These are phyloP conservation scores for Blastobasis adustella DNA, from an alignment of 2,888 invertebrate genomes.

Conservation along the genomic window DNA sequence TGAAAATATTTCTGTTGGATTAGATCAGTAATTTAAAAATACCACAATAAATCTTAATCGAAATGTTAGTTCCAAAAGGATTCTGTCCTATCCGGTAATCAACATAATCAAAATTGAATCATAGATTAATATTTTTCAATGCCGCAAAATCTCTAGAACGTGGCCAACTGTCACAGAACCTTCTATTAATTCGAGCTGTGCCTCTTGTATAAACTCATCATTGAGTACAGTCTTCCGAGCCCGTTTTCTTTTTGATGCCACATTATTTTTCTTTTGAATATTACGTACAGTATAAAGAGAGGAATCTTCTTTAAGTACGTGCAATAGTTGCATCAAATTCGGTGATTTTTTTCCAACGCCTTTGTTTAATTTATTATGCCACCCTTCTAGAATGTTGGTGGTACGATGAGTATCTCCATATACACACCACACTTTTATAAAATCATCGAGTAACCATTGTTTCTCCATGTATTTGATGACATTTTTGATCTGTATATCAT, in stretches of 20 bases:
- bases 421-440: constrained; percentile 6
- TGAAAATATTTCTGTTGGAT: too few relatives aligned
- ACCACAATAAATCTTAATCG: too few relatives aligned
- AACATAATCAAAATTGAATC: too few relatives aligned
- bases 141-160: constrained; percentile 5
- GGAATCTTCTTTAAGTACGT: constrained; percentile 2
- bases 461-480: neutral
- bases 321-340: constrained; percentile 5
- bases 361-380: constrained; percentile 5
- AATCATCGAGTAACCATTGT: constrained; percentile 3
- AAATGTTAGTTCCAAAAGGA: too few relatives aligned
- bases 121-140: neutral
- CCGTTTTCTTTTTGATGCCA: constrained; percentile 3
- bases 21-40: too few relatives aligned
- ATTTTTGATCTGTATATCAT: neutral
- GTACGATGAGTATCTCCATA: constrained; percentile 8
- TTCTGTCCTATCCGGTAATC: too few relatives aligned
- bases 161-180: constrained; percentile 5
- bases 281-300: constrained; percentile 3
- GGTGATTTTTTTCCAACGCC: constrained; percentile 3
- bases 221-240: neutral
- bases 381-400: constrained; percentile 6
- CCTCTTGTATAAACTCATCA: constrained; percentile 4
- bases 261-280: neutral
- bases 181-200: constrained; percentile 5